Conservation (phyloP, 2,888 invertebrate species). For the Agriopis aurantiaria region DNA sequence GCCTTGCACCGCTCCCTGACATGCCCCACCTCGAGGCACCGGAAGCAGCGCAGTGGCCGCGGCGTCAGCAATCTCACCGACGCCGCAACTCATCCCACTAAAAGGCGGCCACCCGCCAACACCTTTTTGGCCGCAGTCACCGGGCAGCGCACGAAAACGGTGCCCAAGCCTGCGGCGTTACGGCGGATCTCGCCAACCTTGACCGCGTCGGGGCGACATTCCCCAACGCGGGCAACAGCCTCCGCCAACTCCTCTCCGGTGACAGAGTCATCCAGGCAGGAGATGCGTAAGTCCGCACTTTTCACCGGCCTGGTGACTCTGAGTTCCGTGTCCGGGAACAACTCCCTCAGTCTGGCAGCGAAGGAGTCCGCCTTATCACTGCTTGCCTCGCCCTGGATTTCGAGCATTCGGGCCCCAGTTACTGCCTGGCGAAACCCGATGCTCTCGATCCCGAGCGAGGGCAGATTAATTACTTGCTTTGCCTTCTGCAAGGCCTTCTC, state of each 20-base stretch:
- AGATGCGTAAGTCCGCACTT: constrained; percentile 30
- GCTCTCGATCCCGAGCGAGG: constrained; percentile 10
- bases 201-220: constrained; percentile 4
- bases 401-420: constrained; percentile 33
- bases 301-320: constrained; percentile 32
- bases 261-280: constrained; percentile 42
- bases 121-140: constrained; percentile 15
- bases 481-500: constrained; percentile 19
- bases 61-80: constrained; percentile 26
- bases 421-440: no score
- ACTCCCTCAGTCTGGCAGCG: constrained; percentile 28
- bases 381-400: constrained; percentile 25
- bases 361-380: constrained; percentile 32
- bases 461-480: not conserved
- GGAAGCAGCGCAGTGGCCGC: constrained; percentile 34
- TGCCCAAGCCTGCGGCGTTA: not conserved
- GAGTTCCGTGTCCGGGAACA: not conserved
- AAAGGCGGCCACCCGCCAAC: constrained; percentile 6
- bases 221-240: constrained; percentile 28
- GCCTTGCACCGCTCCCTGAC: constrained; percentile 25
- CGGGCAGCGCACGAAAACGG: constrained; percentile 14
- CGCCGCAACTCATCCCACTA: constrained; percentile 41
- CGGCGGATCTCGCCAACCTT: constrained; percentile 21
- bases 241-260: constrained; percentile 15
- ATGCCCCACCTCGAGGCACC: constrained; percentile 39